Conservation (phyloP, 1,140 invertebrate species). For the Vanessa tameamea region DNA sequence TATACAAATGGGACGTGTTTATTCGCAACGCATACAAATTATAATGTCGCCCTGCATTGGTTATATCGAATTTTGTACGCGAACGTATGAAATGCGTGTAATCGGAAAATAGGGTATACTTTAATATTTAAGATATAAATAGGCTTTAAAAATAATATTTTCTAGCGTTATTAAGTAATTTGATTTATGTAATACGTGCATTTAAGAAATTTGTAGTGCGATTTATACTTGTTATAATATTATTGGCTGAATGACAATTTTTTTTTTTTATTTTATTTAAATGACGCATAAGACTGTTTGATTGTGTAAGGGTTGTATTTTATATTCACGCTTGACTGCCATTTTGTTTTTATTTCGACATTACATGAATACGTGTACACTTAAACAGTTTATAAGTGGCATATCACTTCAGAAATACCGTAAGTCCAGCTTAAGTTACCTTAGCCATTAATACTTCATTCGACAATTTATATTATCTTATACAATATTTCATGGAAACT, state of each 20-base stretch:
- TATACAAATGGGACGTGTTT: background rate
- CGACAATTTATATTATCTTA: too few relatives aligned
- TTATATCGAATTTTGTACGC: slow-evolving; percentile 67
- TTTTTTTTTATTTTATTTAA: slow-evolving; percentile 58
- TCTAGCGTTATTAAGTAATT: slow-evolving; percentile 45
- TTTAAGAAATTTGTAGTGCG: slow-evolving; percentile 56
- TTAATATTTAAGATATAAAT: slow-evolving; percentile 62
- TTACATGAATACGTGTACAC: slow-evolving; percentile 23
- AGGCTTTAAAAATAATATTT: slow-evolving; percentile 71
- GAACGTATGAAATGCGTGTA: slow-evolving; percentile 67
- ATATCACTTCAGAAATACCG: too few relatives aligned
- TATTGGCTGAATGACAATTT: slow-evolving; percentile 44
- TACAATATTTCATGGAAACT: background rate
- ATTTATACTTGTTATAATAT: slow-evolving; percentile 46
- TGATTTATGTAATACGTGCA: slow-evolving; percentile 55
- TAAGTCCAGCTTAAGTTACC: too few relatives aligned
- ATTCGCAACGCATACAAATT: background rate
- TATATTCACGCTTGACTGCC: slow-evolving; percentile 66
- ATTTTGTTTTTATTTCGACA: slow-evolving; percentile 54
- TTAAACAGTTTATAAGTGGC: slow-evolving; percentile 2
- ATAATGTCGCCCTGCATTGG: slow-evolving; percentile 59
- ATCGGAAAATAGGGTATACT: slow-evolving; percentile 74
- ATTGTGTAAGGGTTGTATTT: slow-evolving; percentile 59
- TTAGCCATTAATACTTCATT: too few relatives aligned
- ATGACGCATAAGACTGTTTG: slow-evolving; percentile 73